Evolutionary conservation across 30 jellyfish, hydroid and myxozoan genomes (phyloP), one percentile per base, ranked within the genome.

Genomic region (Aurelia sp.): DNA sequence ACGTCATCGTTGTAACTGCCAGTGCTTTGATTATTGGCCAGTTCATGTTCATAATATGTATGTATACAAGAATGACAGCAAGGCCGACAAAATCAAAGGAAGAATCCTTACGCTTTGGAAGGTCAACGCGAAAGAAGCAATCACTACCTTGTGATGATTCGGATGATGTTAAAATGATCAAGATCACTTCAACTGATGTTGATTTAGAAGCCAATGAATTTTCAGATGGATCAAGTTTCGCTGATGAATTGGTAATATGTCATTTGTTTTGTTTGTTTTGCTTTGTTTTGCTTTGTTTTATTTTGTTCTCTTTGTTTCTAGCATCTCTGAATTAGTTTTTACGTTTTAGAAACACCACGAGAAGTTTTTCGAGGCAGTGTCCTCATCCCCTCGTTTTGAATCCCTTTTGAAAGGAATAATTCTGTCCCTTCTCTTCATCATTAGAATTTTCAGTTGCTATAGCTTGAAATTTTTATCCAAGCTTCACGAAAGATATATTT

Each of bases 151-250:
- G 63, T 51, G 48, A 35, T 57, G 80, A 75, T 33, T 58, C 92
- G 30, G 71, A 38, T 18, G 80, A 70, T 69, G 92, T 82, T 24
- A 73, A 70, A 8, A 70, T 82, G 92, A 72, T 82, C 10, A 63
- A 85, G 40, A 82, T 82, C n/a, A 82, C 57, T 19, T 55, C 86
- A 30, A 70, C 92, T 58, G 89, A 79, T 18, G 27, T 53, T 19
- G 27, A 47, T 22, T 73, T 12, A 13, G 51, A 60, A 57, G 24
- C 24, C 38, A 64, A 72, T 53, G 92, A 72, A 59, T 82, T 57
- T 53, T 59, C 92, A 0, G 80, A 68, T 21, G 35, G 79, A 13
- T 82, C 92, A 20, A 82, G 44, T 67, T 59, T 73, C 41, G 58
- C 69, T 1, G 48, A 59, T 57, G 86, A 82, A 5, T 21, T 68